Evolutionary conservation across 2,888 invertebrate genomes (phyloP), one percentile per base, ranked within the genome.

Genomic region (Lasius fuliginosus): DNA sequence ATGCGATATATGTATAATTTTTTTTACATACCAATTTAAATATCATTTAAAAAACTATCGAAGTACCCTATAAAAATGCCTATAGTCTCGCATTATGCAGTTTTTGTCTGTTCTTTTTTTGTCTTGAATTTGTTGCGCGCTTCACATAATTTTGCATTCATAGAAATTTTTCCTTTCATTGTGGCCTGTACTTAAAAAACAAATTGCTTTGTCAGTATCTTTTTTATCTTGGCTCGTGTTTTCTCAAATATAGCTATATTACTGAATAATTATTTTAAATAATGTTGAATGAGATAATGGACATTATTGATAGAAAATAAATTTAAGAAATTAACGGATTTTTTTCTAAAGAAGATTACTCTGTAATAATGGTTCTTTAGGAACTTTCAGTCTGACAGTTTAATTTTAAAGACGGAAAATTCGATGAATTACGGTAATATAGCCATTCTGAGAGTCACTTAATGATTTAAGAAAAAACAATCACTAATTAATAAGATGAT

Each of bases 401-500:
- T 23, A 40, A 23, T 18, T 65, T 18, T 27, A 27, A 40, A 49
- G 36, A 36, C 11, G 9, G 23, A 53, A 49, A 65, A 49, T 49
- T 18, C 18, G n/a, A 30, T 30, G 1, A 33, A 0, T 36, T 40
- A 56, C 15, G 12, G 12, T 15, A 40, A 46, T 11, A 1, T 27
- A 36, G n/a, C 0, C n/a, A 9, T 27, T 64, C 33, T 36, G 33
- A 36, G 18, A 67, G 5, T 56, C 9, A 40, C 3, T 68, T 30
- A 42, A 36, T 1, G 11, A 36, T 8, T 18, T 1, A 6, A 73
- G 1, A 27, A 36, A 64, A 42, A 58, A 60, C 30, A 74, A 75
- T 64, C 23, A 33, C 0, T 75, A 75, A 75, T 64, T 64, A 75
- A 64, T 64, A 64, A 49, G 5, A 1, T 75, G 36, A 46, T 62